phyloP scores from a whole-genome alignment of 2,888 invertebrate genomes.

The Lissonota sp. region DNA sequence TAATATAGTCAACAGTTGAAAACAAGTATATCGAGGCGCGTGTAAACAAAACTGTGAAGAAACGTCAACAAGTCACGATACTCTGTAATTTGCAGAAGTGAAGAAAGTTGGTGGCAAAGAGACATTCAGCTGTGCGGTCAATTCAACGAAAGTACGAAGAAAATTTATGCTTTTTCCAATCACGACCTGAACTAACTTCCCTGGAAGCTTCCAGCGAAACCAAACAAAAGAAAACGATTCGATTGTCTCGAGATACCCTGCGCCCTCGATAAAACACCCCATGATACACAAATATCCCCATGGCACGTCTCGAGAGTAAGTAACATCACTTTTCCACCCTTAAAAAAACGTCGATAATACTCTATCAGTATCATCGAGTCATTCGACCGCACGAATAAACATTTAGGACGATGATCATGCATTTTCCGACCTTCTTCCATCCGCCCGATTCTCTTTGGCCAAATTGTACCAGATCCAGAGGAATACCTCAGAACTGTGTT shows the following conservation, averaged over 20 bases:
- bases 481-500: too few relatives aligned
- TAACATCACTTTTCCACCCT: conserved; percentile 65
- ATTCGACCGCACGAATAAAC: background rate
- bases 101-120: conserved; percentile 49
- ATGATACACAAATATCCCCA: conserved; percentile 71
- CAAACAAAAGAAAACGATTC: conserved; percentile 18
- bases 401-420: too few relatives aligned
- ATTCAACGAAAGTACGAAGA: conserved; percentile 46
- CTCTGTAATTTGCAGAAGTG: conserved; percentile 58
- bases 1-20: too few relatives aligned
- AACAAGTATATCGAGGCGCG: too few relatives aligned
- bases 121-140: conserved; percentile 22
- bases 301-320: conserved; percentile 82
- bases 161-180: conserved; percentile 22
- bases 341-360: conserved; percentile 26
- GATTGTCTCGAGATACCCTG: conserved; percentile 47
- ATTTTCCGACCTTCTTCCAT: too few relatives aligned
- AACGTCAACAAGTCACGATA: background rate
- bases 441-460: too few relatives aligned
- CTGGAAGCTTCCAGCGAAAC: conserved; percentile 47
- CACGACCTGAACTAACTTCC: conserved; percentile 41
- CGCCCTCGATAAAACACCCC: conserved; percentile 51
- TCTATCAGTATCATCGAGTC: conserved; percentile 1
- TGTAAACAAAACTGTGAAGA: too few relatives aligned
- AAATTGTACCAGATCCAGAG: too few relatives aligned